phyloP scores from a whole-genome alignment of 2,797 vertebrate genomes.

The Otus scops region DNA sequence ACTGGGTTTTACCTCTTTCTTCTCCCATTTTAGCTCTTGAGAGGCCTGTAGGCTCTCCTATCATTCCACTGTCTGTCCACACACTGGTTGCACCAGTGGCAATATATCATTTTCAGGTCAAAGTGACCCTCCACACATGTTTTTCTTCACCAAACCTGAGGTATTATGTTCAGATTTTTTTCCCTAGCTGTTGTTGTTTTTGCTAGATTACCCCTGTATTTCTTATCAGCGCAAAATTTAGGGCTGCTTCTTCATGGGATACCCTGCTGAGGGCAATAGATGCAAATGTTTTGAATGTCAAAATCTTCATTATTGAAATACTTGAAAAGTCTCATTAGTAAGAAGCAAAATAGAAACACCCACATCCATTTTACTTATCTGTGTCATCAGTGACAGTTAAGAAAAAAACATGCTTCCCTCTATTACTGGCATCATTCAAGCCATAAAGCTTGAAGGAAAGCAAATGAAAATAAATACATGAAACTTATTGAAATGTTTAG shows the following conservation, averaged over 20 bases:
- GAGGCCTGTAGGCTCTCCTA: neutral
- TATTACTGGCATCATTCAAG: constrained; percentile 55
- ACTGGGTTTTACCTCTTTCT: neutral
- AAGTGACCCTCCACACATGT: neutral
- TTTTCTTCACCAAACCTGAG: neutral
- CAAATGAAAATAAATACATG: constrained; percentile 39
- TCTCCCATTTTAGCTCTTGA: neutral
- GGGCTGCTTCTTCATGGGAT: neutral
- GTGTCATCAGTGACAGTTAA: constrained; percentile 63
- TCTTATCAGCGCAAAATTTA: neutral
- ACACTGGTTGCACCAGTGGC: neutral
- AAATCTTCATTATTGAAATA: constrained; percentile 60
- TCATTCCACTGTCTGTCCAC: neutral
- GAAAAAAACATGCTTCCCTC: constrained; percentile 62
- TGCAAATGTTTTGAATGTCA: constrained; percentile 15
- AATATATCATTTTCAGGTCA: neutral
- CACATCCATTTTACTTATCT: constrained; percentile 60
- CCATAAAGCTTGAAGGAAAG: constrained; percentile 55
- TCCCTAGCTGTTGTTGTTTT: neutral
- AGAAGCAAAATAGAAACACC: constrained; percentile 62
- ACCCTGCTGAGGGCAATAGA: constrained; percentile 53
- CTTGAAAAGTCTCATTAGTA: constrained; percentile 66
- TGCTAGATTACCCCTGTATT: neutral
- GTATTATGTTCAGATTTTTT: neutral
- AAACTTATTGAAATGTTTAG: constrained; percentile 27